phyloP scores from a whole-genome alignment of 2,888 invertebrate species.

The Trilocha varians region DNA sequence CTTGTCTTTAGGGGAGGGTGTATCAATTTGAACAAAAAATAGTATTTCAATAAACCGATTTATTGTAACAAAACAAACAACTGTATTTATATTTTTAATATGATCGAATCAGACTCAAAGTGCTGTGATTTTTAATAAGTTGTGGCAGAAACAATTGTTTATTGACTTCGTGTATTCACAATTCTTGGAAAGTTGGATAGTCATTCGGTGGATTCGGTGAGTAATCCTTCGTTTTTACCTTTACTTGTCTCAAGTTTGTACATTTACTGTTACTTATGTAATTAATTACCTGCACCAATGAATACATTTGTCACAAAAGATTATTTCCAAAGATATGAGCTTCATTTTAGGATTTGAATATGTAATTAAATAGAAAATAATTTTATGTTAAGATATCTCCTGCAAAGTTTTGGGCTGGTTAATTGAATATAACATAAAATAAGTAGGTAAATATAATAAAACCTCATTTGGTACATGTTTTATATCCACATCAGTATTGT shows the following conservation, averaged over 20 bases:
- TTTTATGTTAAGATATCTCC: too few relatives aligned
- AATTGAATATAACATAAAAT: too few relatives aligned
- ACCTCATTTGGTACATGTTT: too few relatives aligned
- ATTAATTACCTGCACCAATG: not conserved
- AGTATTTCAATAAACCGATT: not conserved
- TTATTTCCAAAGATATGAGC: too few relatives aligned
- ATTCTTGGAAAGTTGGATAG: slow-evolving; percentile 64
- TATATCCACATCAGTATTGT: too few relatives aligned
- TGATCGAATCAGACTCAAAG: slow-evolving; percentile 19
- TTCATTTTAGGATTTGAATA: too few relatives aligned
- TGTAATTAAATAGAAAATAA: too few relatives aligned
- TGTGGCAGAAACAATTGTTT: slow-evolving; percentile 24
- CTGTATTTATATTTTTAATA: not conserved
- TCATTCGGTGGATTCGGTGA: slow-evolving; percentile 53
- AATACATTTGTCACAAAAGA: not conserved
- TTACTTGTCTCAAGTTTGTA: slow-evolving; percentile 2
- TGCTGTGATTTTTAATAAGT: slow-evolving; percentile 39
- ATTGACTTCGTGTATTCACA: slow-evolving; percentile 29
- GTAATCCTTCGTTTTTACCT: slow-evolving; percentile 32
- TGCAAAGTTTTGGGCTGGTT: too few relatives aligned
- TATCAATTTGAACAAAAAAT: slow-evolving; percentile 3
- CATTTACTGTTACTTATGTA: not conserved
- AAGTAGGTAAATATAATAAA: too few relatives aligned
- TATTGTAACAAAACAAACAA: not conserved
- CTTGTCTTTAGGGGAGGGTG: slow-evolving; percentile 5